A percentile compares a stretch with the other conserved stretches of the same genome.
phyloP scores from a whole-genome alignment of 2,797 vertebrate species.

The Diceros bicornis region DNA sequence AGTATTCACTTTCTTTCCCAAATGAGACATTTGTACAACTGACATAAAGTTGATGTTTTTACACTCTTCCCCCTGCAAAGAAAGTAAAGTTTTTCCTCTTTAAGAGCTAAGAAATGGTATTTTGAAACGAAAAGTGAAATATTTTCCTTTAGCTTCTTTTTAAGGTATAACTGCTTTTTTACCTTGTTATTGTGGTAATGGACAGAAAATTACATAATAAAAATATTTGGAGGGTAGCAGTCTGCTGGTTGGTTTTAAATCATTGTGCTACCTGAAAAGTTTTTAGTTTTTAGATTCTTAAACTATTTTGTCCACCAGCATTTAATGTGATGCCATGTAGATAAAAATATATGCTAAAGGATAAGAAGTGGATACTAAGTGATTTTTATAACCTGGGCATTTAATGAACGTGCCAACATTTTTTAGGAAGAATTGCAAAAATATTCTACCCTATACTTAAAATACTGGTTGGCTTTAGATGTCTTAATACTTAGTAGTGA shows the following conservation, averaged over 20 bases:
- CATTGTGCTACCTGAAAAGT: conserved; percentile 29
- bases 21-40: conserved; percentile 69
- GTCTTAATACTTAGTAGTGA: conserved; percentile 10
- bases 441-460: conserved; percentile 31
- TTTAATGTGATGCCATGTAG: conserved; percentile 56
- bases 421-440: conserved; percentile 40
- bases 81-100: conserved; percentile 22
- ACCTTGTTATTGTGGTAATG: conserved; percentile 55
- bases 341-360: conserved; percentile 31
- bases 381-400: conserved; percentile 61
- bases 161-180: conserved; percentile 31
- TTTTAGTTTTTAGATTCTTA: conserved; percentile 70
- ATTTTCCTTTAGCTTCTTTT: conserved; percentile 65
- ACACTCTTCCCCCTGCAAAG: neutral
- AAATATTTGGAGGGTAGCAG: conserved; percentile 40
- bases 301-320: conserved; percentile 45
- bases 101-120: conserved; percentile 65
- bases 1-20: conserved; percentile 62
- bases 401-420: conserved; percentile 49
- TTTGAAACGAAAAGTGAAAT: conserved; percentile 66
- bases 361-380: conserved; percentile 29
- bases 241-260: conserved; percentile 62
- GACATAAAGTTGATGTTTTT: conserved; percentile 70
- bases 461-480: conserved; percentile 47
- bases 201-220: conserved; percentile 55